Conservation (phyloP, 2,888 invertebrate genomes). For the Cheilosia grossa region DNA sequence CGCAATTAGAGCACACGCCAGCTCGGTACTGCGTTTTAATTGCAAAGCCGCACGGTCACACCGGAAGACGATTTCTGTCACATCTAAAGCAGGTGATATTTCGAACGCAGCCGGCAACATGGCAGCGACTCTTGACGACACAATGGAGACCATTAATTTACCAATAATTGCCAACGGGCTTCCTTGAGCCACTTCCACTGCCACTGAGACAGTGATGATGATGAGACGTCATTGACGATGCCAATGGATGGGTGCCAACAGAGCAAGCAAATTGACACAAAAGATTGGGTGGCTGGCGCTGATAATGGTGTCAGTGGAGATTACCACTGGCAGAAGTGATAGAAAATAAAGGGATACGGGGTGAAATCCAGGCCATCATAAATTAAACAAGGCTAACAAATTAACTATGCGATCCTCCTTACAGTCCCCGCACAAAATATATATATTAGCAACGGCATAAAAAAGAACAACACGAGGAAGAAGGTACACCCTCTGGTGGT, state of each 20-base stretch:
- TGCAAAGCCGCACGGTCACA: conserved; percentile 20
- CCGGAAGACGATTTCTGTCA: conserved; percentile 10
- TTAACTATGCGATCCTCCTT: conserved; percentile 45
- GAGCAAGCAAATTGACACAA: conserved; percentile 28
- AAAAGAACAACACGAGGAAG: not conserved
- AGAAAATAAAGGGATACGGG: conserved; percentile 20
- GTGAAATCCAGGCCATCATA: conserved; percentile 51
- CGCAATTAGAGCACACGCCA: conserved; percentile 29
- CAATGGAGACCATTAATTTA: conserved; percentile 59
- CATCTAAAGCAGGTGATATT: conserved; percentile 14
- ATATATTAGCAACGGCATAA: not conserved
- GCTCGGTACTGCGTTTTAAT: conserved; percentile 17
- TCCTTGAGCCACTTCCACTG: conserved; percentile 22
- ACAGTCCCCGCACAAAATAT: not conserved
- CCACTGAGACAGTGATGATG: conserved; percentile 53
- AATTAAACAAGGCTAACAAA: conserved; percentile 62
- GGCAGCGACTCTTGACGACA: conserved; percentile 7
- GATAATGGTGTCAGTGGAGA: conserved; percentile 28
- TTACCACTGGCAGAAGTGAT: not conserved
- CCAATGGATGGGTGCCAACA: conserved; percentile 4
- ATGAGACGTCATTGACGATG: conserved; percentile 43
- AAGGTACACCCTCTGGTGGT: conserved; percentile 4
- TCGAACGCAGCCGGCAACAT: not conserved
- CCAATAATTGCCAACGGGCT: conserved; percentile 64
- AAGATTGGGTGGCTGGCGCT: conserved; percentile 12